Percentiles rank a stretch among this genome's conserved stretches.
Conservation (phyloP, 2,113 vertebrate species). For the Ranitomeya imitator region DNA sequence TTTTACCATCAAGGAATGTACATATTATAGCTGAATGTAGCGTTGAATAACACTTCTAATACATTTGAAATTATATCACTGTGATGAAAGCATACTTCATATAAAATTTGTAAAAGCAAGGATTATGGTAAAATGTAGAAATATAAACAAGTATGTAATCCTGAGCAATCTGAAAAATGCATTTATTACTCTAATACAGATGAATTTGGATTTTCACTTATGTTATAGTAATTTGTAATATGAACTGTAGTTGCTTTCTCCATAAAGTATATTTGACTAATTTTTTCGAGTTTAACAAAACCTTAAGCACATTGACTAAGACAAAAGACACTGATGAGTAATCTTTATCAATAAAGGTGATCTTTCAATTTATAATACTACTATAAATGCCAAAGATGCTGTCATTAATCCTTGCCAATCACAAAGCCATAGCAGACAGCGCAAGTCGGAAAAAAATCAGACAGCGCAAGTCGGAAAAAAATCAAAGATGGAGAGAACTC, state of each 20-base stretch:
- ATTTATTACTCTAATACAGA: not conserved
- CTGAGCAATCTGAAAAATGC: constrained; percentile 5
- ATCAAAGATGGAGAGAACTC: not conserved
- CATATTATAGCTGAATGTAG: not conserved
- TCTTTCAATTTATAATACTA: not conserved
- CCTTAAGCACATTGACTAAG: not conserved
- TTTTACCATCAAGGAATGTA: not conserved
- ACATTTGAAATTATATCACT: not conserved
- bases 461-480: not conserved
- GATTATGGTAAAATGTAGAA: no score
- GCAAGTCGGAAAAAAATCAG: not conserved
- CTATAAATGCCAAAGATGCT: not conserved
- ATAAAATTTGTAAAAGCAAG: not conserved
- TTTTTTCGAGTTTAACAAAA: not conserved
- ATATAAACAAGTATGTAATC: not conserved
- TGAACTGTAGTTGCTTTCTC: not conserved
- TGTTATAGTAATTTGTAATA: not conserved
- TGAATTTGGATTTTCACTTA: not conserved
- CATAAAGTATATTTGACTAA: not conserved
- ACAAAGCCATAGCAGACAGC: not conserved
- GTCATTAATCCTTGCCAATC: not conserved
- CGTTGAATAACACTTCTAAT: not conserved
- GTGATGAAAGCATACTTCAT: not conserved
- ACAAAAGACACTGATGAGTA: not conserved
- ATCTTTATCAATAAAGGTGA: not conserved